Conservation (phyloP, 2,113 vertebrate species). For the Cervus canadensis region DNA sequence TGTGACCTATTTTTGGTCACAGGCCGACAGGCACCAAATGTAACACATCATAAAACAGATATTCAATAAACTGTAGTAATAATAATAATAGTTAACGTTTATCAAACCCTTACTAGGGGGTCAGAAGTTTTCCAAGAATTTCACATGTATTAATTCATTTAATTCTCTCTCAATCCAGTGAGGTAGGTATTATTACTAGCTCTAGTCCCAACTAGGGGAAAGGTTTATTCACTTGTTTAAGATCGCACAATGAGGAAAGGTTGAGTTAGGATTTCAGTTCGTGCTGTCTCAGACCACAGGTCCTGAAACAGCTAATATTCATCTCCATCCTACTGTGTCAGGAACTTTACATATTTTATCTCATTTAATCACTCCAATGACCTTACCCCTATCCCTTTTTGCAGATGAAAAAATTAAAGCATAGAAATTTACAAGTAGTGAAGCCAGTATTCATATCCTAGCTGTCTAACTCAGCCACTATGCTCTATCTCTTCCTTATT, state of each 20-base stretch:
- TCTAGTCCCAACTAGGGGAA: not conserved
- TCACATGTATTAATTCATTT: not conserved
- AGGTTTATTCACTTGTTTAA: not conserved
- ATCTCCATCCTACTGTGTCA: not conserved
- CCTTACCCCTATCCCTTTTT: not conserved
- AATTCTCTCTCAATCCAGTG: not conserved
- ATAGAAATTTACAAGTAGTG: not conserved
- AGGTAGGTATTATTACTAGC: not conserved
- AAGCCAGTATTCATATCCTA: not conserved
- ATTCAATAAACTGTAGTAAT: not conserved
- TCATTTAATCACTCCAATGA: not conserved
- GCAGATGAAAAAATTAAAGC: not conserved
- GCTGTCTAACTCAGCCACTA: not conserved
- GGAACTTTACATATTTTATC: not conserved
- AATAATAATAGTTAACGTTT: not conserved
- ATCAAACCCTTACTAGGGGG: not conserved
- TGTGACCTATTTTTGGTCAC: not conserved
- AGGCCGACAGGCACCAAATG: not conserved
- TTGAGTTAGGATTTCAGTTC: not conserved
- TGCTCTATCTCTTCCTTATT: not conserved
- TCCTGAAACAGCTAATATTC: not conserved
- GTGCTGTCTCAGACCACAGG: not conserved
- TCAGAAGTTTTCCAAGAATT: not conserved
- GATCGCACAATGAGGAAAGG: not conserved
- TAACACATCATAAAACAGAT: not conserved